Evolutionary conservation across 2,888 invertebrate species (phyloP).

Genomic region (Cephus nigrinus): DNA sequence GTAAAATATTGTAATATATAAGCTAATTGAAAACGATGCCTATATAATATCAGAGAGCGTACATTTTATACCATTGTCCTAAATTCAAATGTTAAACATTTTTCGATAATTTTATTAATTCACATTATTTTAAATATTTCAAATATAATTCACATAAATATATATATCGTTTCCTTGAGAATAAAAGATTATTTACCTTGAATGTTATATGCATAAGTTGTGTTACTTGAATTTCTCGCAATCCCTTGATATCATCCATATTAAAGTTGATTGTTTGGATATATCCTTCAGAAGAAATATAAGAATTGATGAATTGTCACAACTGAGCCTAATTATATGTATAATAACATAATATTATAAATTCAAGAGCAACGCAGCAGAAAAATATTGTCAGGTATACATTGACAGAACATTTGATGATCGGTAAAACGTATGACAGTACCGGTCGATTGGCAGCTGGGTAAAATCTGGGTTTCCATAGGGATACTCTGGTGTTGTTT

Average conservation of each 20-base stretch:
- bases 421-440: not conserved
- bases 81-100: not conserved
- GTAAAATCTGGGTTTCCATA: slow-evolving; percentile 13
- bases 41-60: not conserved
- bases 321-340: not conserved
- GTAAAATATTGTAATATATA: not conserved
- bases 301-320: not conserved
- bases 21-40: not conserved
- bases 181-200: not conserved
- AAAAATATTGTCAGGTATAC: not conserved
- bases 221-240: not conserved
- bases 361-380: not conserved
- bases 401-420: not conserved
- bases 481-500: slow-evolving; percentile 24
- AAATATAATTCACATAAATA: not conserved
- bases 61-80: not conserved
- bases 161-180: not conserved
- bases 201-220: not conserved
- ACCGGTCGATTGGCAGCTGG: not conserved
- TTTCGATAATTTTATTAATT: not conserved
- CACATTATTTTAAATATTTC: not conserved
- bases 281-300: not conserved
- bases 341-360: not conserved
- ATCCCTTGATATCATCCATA: not conserved
- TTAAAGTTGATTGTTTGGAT: not conserved